Evolutionary conservation across 2,888 invertebrate genomes (phyloP), one percentile per base, ranked within the genome.

Genomic region (Lysandra bellargus): DNA sequence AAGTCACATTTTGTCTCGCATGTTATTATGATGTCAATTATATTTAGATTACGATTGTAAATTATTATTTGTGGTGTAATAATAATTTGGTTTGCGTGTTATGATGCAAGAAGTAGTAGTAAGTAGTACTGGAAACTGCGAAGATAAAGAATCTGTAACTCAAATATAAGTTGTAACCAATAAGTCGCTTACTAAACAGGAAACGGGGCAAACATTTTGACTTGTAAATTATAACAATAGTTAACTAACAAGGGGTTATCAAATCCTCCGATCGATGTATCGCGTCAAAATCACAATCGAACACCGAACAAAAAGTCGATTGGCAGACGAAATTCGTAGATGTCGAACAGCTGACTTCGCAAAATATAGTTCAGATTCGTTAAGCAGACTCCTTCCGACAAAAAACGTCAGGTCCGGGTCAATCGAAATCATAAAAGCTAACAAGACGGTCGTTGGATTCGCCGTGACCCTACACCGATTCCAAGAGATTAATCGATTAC

Each of bases 301-400:
- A 80, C 33, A 69, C 73, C 75, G 80, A 84, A 84, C 86, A 91
- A 91, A 92, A 91, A 92, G 83, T 81, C 82, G 86, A 87, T 82
- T 87, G 90, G 90, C 90, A 89, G 89, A 85, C 85, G 84, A 84
- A 86, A 88, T 90, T 90, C 90, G 91, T 86, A 87, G 85, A 79
- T 78, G 78, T 78, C 12, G 49, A 14, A 72, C 77, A 78, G 78
- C 64, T 69, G 69, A 69, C 37, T 79, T 64, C 72, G 73, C 74
- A 79, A 57, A 76, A 76, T 57, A 23, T 76, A 76, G 76, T 76
- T 57, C 76, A 76, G 53, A 14, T 53, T 76, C 53, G 53, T 76
- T 76, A 14, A 76, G 14, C 76, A 76, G 49, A 49, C 75, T 75
- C 75, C 44, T 53, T 33, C 33, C 53, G 76, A 30, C 57, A 53